These are phyloP conservation scores for Halcyon senegalensis DNA, from an alignment of 2,113 vertebrate species.

Conservation along the genomic window DNA sequence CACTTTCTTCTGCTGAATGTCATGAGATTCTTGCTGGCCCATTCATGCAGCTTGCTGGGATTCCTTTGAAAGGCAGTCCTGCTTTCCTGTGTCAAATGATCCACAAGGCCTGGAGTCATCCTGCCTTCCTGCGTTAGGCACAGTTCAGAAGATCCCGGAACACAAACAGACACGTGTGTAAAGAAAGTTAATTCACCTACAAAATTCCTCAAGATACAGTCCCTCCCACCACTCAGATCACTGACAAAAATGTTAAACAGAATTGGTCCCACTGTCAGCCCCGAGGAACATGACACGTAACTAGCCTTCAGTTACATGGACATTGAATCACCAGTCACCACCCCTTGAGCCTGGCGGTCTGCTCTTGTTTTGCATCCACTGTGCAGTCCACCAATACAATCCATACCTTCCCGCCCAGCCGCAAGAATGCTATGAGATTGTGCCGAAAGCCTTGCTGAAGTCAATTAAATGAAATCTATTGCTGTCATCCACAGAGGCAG, in stretches of 20 bases:
- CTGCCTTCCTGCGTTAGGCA: neutral
- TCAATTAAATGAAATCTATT: neutral
- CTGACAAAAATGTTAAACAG: neutral
- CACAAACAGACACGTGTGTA: neutral
- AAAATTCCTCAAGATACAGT: neutral
- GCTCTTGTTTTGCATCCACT: neutral
- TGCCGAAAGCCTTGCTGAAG: neutral
- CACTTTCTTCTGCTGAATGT: neutral
- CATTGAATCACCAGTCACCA: neutral
- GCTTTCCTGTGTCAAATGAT: neutral
- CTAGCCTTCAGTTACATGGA: neutral
- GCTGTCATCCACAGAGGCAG: neutral
- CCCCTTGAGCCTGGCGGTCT: neutral
- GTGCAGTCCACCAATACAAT: neutral
- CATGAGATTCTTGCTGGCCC: neutral
- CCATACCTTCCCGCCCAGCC: neutral
- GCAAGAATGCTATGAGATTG: neutral
- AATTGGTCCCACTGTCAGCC: neutral
- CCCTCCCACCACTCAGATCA: neutral
- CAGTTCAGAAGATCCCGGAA: neutral
- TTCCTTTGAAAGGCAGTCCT: neutral
- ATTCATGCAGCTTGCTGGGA: neutral
- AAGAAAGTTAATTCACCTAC: neutral
- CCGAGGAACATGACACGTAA: neutral
- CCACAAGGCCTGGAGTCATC: neutral